Evolutionary conservation across 1,140 invertebrate genomes (phyloP).

Genomic region (Brevipalpus yothersi): DNA sequence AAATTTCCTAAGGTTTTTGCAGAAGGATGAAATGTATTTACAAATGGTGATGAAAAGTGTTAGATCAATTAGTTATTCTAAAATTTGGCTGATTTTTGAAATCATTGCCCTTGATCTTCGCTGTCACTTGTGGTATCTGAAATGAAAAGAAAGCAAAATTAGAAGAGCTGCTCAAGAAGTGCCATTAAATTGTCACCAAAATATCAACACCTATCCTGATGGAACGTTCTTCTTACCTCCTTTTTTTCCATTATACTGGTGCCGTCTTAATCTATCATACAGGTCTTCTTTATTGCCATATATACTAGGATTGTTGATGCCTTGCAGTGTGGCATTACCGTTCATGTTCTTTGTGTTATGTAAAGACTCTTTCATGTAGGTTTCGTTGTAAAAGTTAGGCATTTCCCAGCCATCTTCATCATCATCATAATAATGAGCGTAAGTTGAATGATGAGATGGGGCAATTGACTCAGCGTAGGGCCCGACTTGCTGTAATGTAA

Average conservation of each 20-base stretch:
- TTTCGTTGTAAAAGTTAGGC: conserved; percentile 91
- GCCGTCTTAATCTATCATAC: conserved; percentile 77
- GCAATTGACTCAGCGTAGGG: conserved; percentile 83
- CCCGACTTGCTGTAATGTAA: too few species aligned
- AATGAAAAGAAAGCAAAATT: conserved; percentile 1
- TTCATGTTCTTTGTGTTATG: conserved; percentile 27
- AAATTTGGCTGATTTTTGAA: neutral
- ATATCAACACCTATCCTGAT: neutral
- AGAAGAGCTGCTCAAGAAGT: neutral
- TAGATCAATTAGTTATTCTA: too few species aligned
- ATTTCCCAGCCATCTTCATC: conserved; percentile 92
- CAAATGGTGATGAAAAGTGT: too few species aligned
- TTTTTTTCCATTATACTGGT: conserved; percentile 86
- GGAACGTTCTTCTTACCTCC: conserved; percentile 21
- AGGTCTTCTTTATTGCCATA: conserved; percentile 87
- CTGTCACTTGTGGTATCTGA: conserved; percentile 12
- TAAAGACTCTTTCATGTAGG: conserved; percentile 54
- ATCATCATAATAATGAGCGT: conserved; percentile 80
- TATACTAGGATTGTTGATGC: conserved; percentile 61
- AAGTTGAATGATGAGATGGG: conserved; percentile 77
- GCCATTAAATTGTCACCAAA: neutral
- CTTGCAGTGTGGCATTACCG: conserved; percentile 18
- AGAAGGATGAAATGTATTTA: too few species aligned
- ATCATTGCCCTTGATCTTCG: conserved; percentile 12
- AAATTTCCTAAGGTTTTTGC: too few species aligned